Conservation (phyloP, 2,888 invertebrate species). For the Trimorus sp. region DNA sequence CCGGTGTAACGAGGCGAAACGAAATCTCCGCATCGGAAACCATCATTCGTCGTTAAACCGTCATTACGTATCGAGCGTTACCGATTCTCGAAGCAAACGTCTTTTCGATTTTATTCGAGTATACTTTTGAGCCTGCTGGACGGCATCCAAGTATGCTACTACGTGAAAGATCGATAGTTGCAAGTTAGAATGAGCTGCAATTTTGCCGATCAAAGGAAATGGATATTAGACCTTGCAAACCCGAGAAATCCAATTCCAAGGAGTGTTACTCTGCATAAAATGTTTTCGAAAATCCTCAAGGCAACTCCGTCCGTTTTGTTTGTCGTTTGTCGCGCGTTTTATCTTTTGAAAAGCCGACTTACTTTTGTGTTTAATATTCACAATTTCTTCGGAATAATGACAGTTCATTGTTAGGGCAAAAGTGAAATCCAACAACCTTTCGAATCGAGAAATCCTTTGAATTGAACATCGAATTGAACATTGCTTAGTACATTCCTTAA, state of each 20-base stretch:
- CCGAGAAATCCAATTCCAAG: conserved; percentile 74
- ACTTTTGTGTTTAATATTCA: conserved; percentile 2
- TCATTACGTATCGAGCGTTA: conserved; percentile 14
- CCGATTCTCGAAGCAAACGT: conserved; percentile 29
- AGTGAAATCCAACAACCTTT: too few species aligned
- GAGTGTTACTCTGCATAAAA: conserved; percentile 79
- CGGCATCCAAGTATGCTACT: conserved; percentile 50
- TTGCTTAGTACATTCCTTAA: too few species aligned
- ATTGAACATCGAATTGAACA: background rate
- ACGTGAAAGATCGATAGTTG: conserved; percentile 73
- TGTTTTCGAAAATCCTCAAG: conserved; percentile 69
- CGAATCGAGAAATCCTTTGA: background rate
- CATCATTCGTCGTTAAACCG: background rate
- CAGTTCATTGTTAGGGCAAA: too few species aligned
- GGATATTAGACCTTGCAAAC: conserved; percentile 74
- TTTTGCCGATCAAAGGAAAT: conserved; percentile 76
- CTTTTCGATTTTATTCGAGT: conserved; percentile 32
- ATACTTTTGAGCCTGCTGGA: conserved; percentile 38
- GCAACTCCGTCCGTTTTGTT: conserved; percentile 61
- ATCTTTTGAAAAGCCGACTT: background rate
- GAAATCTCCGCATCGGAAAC: too few species aligned
- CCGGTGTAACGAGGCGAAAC: background rate
- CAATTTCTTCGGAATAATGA: too few species aligned
- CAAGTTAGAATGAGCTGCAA: conserved; percentile 80
- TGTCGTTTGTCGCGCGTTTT: conserved; percentile 40